Conservation (phyloP, 2,113 vertebrate genomes). For the Alethe castanea region DNA sequence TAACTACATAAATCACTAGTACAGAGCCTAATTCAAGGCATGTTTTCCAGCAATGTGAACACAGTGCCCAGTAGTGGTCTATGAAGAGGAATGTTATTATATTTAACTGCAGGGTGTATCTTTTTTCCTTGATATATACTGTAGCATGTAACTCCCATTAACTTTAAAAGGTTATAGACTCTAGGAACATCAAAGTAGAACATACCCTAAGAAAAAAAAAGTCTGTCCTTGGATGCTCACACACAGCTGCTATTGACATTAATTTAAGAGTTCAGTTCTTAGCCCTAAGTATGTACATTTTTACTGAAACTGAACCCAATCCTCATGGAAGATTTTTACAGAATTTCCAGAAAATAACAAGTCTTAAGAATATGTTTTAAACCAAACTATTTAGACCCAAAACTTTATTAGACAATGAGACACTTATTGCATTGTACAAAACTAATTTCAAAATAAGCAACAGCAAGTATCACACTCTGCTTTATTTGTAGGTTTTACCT, state of each 20-base stretch:
- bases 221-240: neutral
- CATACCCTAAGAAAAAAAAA: neutral
- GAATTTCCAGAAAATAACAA: neutral
- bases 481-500: neutral
- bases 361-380: neutral
- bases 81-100: neutral
- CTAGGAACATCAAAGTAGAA: constrained; percentile 2
- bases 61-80: neutral
- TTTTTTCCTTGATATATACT: neutral
- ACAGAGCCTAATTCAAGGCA: neutral
- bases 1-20: neutral
- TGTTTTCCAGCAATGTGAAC: neutral
- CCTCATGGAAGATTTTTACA: neutral
- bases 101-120: neutral
- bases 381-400: neutral
- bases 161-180: constrained; percentile 13
- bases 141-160: neutral
- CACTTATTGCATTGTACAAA: neutral
- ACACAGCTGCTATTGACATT: neutral
- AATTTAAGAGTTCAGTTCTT: neutral
- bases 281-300: neutral
- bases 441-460: neutral
- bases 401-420: neutral
- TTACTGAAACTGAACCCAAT: neutral
- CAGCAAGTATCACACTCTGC: neutral